phyloP scores from a whole-genome alignment of 1,140 invertebrate species.

The Phocides pigmalion region DNA sequence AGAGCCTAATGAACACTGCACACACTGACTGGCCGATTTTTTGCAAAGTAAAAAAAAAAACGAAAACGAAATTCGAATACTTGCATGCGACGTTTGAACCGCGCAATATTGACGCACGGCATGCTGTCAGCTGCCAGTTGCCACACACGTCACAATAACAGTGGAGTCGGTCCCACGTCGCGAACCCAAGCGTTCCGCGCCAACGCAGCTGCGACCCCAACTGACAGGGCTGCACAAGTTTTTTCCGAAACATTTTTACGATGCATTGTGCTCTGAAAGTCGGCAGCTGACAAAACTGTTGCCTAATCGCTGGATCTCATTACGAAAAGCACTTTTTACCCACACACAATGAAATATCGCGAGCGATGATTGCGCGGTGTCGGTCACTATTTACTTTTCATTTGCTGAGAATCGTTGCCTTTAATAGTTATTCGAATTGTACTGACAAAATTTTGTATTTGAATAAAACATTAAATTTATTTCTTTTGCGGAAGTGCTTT shows the following conservation, averaged over 20 bases:
- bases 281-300: conserved; percentile 44
- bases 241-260: conserved; percentile 59
- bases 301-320: conserved; percentile 46
- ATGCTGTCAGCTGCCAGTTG: conserved; percentile 49
- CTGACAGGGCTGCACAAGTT: conserved; percentile 65
- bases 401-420: no score
- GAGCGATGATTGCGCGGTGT: not conserved
- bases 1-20: no score
- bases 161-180: conserved; percentile 46
- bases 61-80: conserved; percentile 47
- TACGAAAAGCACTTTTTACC: conserved; percentile 46
- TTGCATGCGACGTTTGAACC: conserved; percentile 70
- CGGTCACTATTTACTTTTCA: no score
- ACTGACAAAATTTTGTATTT: no score
- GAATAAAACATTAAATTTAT: no score
- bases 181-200: not conserved
- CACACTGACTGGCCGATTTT: no score
- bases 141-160: conserved; percentile 48
- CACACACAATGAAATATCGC: not conserved
- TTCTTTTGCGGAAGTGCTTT: no score
- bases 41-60: not conserved
- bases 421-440: no score
- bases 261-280: conserved; percentile 58
- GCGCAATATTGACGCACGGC: conserved; percentile 64
- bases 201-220: conserved; percentile 54